Conservation (phyloP, 2,797 vertebrate species). For the Gila robusta region DNA sequence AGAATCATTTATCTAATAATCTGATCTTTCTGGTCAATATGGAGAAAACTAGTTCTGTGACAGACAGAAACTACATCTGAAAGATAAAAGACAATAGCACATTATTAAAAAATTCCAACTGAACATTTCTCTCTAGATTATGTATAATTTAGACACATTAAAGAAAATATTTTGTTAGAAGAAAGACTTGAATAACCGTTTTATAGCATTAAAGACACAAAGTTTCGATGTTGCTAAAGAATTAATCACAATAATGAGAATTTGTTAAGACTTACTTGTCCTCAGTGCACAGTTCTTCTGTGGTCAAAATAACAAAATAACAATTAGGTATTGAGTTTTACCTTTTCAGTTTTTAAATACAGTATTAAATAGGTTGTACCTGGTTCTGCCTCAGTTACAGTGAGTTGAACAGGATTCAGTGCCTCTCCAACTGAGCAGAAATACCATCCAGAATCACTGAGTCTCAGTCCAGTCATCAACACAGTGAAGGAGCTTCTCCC, state of each 20-base stretch:
- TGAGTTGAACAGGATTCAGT: constrained; percentile 60
- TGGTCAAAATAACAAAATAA: background rate
- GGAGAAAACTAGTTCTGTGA: background rate
- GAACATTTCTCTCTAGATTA: too few relatives aligned
- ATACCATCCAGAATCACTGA: constrained; percentile 75
- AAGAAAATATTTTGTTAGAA: background rate
- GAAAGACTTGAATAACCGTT: too few relatives aligned
- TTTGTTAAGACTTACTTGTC: background rate
- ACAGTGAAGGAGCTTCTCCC: constrained; percentile 68
- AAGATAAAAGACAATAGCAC: background rate
- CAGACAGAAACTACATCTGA: background rate
- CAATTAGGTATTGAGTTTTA: background rate
- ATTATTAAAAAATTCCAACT: background rate
- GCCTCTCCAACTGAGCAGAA: constrained; percentile 69
- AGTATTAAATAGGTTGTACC: background rate
- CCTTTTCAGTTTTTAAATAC: background rate
- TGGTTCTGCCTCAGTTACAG: constrained; percentile 25
- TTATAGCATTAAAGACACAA: too few relatives aligned
- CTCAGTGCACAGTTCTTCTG: background rate
- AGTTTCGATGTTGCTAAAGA: background rate
- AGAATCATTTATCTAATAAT: background rate
- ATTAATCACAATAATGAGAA: background rate
- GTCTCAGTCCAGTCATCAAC: constrained; percentile 72
- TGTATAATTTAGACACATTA: background rate
- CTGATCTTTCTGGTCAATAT: too few relatives aligned